phyloP scores from a whole-genome alignment of 2,113 vertebrate species.

The Fulmarus glacialis region DNA sequence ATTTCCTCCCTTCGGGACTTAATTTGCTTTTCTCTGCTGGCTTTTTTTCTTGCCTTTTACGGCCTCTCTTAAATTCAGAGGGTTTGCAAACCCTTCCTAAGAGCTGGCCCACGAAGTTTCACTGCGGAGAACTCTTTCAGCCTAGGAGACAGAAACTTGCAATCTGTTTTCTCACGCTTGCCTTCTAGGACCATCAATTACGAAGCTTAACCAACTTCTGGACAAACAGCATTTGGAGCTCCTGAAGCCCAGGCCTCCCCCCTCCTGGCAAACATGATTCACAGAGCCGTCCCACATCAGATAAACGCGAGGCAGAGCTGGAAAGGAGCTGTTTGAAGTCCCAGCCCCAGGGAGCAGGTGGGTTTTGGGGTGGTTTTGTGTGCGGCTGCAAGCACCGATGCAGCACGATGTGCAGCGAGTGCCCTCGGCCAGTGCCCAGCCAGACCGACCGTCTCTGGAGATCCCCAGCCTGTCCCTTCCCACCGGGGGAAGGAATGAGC shows the following conservation, averaged over 20 bases:
- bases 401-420: fast-evolving
- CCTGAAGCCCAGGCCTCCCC: neutral
- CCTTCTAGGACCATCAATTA: neutral
- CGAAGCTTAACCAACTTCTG: neutral
- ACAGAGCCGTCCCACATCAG: neutral
- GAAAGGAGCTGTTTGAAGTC: neutral
- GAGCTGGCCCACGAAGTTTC: neutral
- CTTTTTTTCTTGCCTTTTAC: conserved; percentile 22
- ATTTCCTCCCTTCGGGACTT: neutral
- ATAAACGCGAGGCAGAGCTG: neutral
- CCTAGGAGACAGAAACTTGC: neutral
- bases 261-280: fast-evolving
- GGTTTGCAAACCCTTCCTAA: neutral
- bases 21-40: neutral
- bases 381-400: fast-evolving
- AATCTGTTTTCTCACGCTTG: neutral
- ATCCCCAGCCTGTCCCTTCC: neutral
- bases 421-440: fast-evolving
- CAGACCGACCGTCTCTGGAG: neutral
- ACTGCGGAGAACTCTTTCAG: neutral
- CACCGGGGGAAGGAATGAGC: neutral
- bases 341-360: neutral
- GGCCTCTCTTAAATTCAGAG: neutral
- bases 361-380: neutral
- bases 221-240: neutral